Conservation (phyloP, 2,113 vertebrate species). For the Corythaeola cristata region DNA sequence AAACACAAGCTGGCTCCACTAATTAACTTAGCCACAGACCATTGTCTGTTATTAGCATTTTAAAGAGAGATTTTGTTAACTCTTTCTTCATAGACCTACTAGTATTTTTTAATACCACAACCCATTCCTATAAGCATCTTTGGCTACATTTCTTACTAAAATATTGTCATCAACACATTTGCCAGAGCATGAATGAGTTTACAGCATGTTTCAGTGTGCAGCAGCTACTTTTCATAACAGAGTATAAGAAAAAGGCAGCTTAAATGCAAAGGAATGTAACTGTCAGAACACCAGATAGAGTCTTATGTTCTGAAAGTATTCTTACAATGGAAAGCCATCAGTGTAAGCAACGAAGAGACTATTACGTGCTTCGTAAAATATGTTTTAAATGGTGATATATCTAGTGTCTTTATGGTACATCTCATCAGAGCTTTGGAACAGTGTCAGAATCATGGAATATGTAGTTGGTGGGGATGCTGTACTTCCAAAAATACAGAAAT, state of each 20-base stretch:
- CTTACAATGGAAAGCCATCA: background rate
- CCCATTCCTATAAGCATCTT: background rate
- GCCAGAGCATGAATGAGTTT: background rate
- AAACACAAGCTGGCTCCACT: constrained; percentile 65
- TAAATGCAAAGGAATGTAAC: background rate
- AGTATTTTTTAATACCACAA: background rate
- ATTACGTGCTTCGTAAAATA: background rate
- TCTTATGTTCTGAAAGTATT: background rate
- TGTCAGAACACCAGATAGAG: background rate
- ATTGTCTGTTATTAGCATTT: constrained; percentile 69
- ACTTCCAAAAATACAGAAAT: background rate
- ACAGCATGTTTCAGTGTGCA: background rate
- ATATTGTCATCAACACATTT: background rate
- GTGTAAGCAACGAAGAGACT: background rate
- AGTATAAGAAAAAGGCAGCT: background rate
- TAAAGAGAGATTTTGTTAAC: constrained; percentile 58
- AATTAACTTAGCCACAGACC: constrained; percentile 76
- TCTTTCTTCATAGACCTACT: background rate
- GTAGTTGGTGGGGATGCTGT: background rate
- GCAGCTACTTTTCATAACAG: background rate
- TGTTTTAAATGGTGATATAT: background rate
- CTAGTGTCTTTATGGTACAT: background rate
- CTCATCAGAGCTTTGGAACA: background rate
- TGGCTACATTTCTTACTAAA: background rate
- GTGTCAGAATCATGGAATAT: background rate